A percentile compares a stretch with the other conserved stretches of the same genome.
Conservation (phyloP, 2,888 invertebrate genomes). For the Adela reaumurella region DNA sequence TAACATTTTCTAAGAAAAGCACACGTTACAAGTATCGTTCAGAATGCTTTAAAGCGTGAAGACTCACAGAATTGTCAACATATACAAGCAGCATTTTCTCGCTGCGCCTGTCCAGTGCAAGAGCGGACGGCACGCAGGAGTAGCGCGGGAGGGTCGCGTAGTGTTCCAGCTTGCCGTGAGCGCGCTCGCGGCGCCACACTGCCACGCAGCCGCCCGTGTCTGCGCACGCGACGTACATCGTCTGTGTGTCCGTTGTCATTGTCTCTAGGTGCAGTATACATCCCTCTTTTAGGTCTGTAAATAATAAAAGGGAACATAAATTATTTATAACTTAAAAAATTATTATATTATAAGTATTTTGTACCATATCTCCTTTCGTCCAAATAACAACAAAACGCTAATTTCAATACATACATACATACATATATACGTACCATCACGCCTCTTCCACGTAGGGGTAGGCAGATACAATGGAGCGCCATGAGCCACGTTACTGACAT, state of each 20-base stretch:
- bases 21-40: no score
- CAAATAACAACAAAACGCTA: neutral
- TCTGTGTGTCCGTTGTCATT: constrained; percentile 21
- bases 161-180: constrained; percentile 26
- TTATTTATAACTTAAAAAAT: neutral
- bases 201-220: constrained; percentile 64
- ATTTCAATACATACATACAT: no score
- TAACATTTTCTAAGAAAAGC: no score
- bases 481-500: no score
- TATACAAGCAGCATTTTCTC: constrained; percentile 68
- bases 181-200: constrained; percentile 52
- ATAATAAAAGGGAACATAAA: no score
- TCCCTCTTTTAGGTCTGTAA: constrained; percentile 54
- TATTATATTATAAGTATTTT: constrained; percentile 1
- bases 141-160: constrained; percentile 67
- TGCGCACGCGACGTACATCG: constrained; percentile 60
- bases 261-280: constrained; percentile 43
- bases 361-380: neutral
- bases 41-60: no score
- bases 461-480: no score
- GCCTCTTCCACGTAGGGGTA: no score
- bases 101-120: constrained; percentile 60
- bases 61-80: constrained; percentile 70
- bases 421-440: no score
- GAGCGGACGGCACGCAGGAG: constrained; percentile 65